Conservation (phyloP, 2,888 invertebrate genomes). For the Volucella inanis region DNA sequence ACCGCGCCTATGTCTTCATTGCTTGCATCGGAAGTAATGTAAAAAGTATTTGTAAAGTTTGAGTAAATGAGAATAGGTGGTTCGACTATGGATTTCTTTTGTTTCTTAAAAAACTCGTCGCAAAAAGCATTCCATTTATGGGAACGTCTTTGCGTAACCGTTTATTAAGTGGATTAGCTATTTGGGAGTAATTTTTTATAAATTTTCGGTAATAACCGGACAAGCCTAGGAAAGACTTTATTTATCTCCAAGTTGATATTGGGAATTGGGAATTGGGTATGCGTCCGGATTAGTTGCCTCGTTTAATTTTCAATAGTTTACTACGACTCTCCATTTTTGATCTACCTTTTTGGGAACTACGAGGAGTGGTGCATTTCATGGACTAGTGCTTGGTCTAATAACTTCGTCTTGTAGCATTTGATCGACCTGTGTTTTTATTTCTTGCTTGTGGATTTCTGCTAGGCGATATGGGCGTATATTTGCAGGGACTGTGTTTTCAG, state of each 20-base stretch:
- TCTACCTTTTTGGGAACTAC: constrained; percentile 18
- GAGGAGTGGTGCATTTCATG: constrained; percentile 8
- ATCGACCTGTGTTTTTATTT: constrained; percentile 3
- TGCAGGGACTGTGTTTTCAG: not conserved
- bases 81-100: constrained; percentile 10
- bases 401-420: constrained; percentile 8
- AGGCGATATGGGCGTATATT: constrained; percentile 12
- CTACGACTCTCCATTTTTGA: constrained; percentile 26
- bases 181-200: constrained; percentile 29
- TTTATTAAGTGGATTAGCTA: constrained; percentile 18
- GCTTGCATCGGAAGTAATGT: not conserved
- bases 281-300: constrained; percentile 9
- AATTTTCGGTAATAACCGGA: constrained; percentile 10
- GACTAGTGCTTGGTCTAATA: constrained; percentile 22
- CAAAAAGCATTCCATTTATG: constrained; percentile 26
- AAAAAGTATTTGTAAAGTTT: not conserved
- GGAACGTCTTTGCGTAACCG: constrained; percentile 14
- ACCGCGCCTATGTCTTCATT: constrained; percentile 4
- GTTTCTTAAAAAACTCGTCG: constrained; percentile 20
- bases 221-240: constrained; percentile 13
- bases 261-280: constrained; percentile 6
- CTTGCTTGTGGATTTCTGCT: constrained; percentile 8
- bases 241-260: constrained; percentile 11
- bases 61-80: not conserved
- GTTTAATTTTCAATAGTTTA: constrained; percentile 20